A percentile compares a stretch with the other conserved stretches of the same genome.
These are phyloP conservation scores for Lycaena phlaeas DNA, from an alignment of 2,888 invertebrate species.

Conservation along the genomic window DNA sequence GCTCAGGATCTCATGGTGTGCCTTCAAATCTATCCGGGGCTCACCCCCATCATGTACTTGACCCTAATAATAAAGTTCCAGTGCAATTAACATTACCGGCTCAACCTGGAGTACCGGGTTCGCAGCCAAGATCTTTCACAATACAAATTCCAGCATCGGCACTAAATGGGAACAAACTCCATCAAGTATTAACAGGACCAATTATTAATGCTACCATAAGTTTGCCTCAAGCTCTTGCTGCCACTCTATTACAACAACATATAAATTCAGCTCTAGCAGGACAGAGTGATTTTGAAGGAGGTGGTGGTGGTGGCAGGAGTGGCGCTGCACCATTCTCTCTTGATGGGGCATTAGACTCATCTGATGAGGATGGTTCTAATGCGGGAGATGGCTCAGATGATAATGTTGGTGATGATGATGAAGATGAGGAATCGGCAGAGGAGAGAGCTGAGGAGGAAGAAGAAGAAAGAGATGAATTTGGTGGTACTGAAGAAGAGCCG, in stretches of 20 bases:
- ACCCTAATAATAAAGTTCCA: conserved; percentile 61
- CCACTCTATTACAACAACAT: conserved; percentile 89
- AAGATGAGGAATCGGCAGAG: conserved; percentile 84
- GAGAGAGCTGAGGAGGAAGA: conserved; percentile 77
- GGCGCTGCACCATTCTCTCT: conserved; percentile 60
- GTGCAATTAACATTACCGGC: conserved; percentile 86
- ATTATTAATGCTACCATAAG: conserved; percentile 92
- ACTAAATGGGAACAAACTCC: conserved; percentile 79
- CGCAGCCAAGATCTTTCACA: conserved; percentile 83
- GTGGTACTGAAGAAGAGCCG: conserved; percentile 85
- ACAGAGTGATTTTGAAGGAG: conserved; percentile 62
- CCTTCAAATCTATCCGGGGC: conserved; percentile 45
- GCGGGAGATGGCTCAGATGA: conserved; percentile 75
- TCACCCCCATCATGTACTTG: conserved; percentile 55
- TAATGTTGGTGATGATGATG: conserved; percentile 79
- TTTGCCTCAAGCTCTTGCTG: conserved; percentile 85
- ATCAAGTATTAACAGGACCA: conserved; percentile 86
- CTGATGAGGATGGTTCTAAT: conserved; percentile 82
- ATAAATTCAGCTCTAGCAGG: conserved; percentile 83
- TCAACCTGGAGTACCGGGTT: conserved; percentile 80
- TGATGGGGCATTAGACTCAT: conserved; percentile 79
- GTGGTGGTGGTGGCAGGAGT: conserved; percentile 60
- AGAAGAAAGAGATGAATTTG: conserved; percentile 80
- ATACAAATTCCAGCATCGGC: conserved; percentile 92
- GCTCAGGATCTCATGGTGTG: conserved; percentile 44